phyloP scores from a whole-genome alignment of 2,113 vertebrate genomes.

The Elephantulus edwardii region DNA sequence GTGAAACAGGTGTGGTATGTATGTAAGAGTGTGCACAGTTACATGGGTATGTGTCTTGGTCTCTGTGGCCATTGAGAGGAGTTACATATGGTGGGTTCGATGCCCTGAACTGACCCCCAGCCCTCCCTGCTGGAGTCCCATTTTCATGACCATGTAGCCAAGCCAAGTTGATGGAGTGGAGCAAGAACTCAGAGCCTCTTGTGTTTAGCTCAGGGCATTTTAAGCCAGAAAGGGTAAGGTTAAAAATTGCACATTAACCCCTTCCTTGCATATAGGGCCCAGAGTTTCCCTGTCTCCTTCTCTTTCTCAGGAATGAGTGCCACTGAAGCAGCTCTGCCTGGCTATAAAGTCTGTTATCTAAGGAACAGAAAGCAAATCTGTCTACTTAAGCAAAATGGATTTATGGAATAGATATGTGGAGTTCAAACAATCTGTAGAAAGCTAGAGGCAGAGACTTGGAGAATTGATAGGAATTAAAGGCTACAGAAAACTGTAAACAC shows the following conservation, averaged over 20 bases:
- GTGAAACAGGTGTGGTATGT: not conserved
- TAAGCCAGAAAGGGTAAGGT: not conserved
- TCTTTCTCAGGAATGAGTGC: too few species aligned
- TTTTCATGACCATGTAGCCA: not conserved
- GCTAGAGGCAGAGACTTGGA: not conserved
- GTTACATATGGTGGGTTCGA: not conserved
- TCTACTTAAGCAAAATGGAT: not conserved
- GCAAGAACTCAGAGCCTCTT: not conserved
- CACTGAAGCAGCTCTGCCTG: not conserved
- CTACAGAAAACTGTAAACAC: not conserved
- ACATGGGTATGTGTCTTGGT: not conserved
- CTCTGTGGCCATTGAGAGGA: not conserved
- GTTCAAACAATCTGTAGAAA: not conserved
- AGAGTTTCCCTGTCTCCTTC: not conserved
- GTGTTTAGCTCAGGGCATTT: not conserved
- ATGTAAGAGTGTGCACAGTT: too few species aligned
- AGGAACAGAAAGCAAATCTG: not conserved
- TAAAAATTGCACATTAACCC: not conserved
- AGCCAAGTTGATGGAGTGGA: not conserved
- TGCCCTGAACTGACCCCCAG: too few species aligned
- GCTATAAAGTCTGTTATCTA: not conserved
- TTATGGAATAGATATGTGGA: not conserved
- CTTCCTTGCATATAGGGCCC: not conserved
- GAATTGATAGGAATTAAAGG: not conserved
- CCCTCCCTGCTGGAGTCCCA: not conserved